phyloP scores from a whole-genome alignment of 2,888 invertebrate genomes.

The Luffia ferchaultella region DNA sequence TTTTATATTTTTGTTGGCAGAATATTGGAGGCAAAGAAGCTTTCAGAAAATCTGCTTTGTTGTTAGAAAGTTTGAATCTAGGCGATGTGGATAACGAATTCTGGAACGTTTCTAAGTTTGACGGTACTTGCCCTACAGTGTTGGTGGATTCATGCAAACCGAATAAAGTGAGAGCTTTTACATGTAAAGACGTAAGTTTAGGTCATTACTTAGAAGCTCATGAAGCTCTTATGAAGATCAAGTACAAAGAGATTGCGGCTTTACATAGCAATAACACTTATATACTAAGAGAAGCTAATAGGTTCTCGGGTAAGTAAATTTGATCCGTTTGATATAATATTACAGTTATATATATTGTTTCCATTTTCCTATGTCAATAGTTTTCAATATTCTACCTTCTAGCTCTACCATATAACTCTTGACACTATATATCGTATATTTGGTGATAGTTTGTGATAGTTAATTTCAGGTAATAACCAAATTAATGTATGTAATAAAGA shows the following conservation, averaged over 20 bases:
- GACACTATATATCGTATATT: too few relatives aligned
- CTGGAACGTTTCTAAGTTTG: conserved; percentile 53
- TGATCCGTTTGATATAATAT: too few relatives aligned
- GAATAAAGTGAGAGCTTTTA: conserved; percentile 42
- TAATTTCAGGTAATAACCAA: too few relatives aligned
- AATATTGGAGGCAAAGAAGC: conserved; percentile 50
- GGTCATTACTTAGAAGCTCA: conserved; percentile 60
- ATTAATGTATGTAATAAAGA: too few relatives aligned
- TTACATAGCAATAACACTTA: conserved; percentile 55
- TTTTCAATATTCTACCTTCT: too few relatives aligned
- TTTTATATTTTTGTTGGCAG: conserved; percentile 28
- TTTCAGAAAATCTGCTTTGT: conserved; percentile 52
- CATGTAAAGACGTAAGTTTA: conserved; percentile 61
- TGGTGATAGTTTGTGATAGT: too few relatives aligned
- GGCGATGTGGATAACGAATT: conserved; percentile 49
- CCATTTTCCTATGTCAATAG: too few relatives aligned
- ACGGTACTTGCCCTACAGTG: conserved; percentile 46
- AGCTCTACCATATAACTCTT: too few relatives aligned
- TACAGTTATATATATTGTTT: too few relatives aligned
- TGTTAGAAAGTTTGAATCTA: conserved; percentile 46
- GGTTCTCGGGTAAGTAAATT: conserved; percentile 47
- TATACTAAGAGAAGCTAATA: conserved; percentile 47
- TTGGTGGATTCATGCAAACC: conserved; percentile 59
- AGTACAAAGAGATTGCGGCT: conserved; percentile 48
- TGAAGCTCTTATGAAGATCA: conserved; percentile 54